Percentiles rank a stretch among this genome's conserved stretches.
phyloP scores from a whole-genome alignment of 2,797 vertebrate species.

The Myotis planiceps region DNA sequence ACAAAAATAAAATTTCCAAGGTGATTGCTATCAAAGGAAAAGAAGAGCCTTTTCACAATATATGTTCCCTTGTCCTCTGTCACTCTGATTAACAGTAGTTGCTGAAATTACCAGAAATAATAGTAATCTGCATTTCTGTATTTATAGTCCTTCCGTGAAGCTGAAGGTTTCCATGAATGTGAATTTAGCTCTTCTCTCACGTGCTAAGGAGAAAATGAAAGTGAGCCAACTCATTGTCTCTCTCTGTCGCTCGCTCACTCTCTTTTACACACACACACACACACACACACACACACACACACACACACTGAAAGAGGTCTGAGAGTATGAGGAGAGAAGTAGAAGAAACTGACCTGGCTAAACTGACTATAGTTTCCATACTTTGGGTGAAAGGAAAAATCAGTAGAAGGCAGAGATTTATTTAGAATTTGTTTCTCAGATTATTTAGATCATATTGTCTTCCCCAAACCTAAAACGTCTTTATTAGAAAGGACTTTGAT shows the following conservation, averaged over 20 bases:
- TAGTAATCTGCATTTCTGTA: background rate
- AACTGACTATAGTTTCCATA: background rate
- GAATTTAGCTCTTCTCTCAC: background rate
- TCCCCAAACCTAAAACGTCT: background rate
- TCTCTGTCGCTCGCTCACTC: background rate
- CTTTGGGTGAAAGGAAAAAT: background rate
- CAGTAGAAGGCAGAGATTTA: background rate
- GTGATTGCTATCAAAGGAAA: background rate
- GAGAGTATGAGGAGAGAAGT: background rate
- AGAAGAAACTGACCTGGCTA: background rate
- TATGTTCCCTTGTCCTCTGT: background rate
- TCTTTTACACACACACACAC: background rate
- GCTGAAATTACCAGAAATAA: constrained; percentile 35
- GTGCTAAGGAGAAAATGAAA: background rate
- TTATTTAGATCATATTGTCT: background rate
- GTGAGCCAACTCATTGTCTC: background rate
- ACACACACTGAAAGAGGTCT: background rate
- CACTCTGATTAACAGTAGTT: background rate
- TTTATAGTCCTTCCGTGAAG: background rate
- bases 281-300: background rate
- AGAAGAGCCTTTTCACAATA: background rate
- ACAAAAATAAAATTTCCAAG: constrained; percentile 27
- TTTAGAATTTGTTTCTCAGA: background rate
- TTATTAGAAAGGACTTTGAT: background rate
- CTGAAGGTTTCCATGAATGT: constrained; percentile 17